A percentile compares a stretch with the other conserved stretches of the same genome.
phyloP scores from a whole-genome alignment of 2,888 invertebrate species.

The Cecidostiba fungosa region DNA sequence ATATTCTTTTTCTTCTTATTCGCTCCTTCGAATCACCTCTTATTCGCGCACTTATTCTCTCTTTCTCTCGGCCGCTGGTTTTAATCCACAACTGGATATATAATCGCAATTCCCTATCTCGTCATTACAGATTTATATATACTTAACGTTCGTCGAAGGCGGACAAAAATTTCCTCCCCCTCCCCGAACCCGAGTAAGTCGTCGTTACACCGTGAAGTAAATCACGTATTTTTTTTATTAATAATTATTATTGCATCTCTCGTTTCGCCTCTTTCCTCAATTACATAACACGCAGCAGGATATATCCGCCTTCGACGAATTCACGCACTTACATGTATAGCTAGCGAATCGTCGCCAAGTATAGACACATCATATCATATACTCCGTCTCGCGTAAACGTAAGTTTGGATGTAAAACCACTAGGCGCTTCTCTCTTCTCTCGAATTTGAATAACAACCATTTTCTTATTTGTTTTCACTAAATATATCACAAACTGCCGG shows the following conservation, averaged over 20 bases:
- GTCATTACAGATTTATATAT: slow-evolving; percentile 51
- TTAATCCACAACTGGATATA: slow-evolving; percentile 54
- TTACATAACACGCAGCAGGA: neutral
- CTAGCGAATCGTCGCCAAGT: slow-evolving; percentile 50
- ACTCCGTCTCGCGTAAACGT: slow-evolving; percentile 45
- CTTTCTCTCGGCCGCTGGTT: slow-evolving; percentile 45
- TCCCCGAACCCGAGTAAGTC: neutral
- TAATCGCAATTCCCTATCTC: slow-evolving; percentile 46
- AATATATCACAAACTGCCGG: slow-evolving; percentile 80
- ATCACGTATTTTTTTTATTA: slow-evolving; percentile 6
- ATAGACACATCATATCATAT: slow-evolving; percentile 36
- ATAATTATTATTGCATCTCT: slow-evolving; percentile 57
- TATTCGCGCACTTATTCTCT: slow-evolving; percentile 21
- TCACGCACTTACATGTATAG: slow-evolving; percentile 43
- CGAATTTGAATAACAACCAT: slow-evolving; percentile 77
- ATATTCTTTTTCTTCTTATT: slow-evolving; percentile 59
- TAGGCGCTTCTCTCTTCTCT: slow-evolving; percentile 73
- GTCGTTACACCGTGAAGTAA: neutral
- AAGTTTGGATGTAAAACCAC: slow-evolving; percentile 75
- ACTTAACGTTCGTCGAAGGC: slow-evolving; percentile 52
- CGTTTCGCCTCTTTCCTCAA: neutral
- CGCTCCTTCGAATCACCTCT: slow-evolving; percentile 35
- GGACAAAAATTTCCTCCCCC: slow-evolving; percentile 24
- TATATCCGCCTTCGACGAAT: slow-evolving; percentile 45
- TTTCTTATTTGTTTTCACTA: slow-evolving; percentile 77